phyloP scores from a whole-genome alignment of 2,797 vertebrate species.

The Cuniculus paca region DNA sequence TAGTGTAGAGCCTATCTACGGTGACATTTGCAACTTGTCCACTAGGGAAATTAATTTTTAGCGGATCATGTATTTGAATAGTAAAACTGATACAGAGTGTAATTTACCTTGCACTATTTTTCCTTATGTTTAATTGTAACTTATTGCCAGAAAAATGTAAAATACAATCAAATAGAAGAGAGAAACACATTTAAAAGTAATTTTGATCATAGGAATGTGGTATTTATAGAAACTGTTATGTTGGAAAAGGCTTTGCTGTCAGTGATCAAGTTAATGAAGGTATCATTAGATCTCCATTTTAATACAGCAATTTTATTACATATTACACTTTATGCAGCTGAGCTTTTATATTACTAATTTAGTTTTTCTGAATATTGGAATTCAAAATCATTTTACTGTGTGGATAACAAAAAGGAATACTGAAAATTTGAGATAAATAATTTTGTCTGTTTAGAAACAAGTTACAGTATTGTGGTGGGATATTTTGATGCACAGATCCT shows the following conservation, averaged over 20 bases:
- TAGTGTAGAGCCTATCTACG: background rate
- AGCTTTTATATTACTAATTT: slow-evolving; percentile 58
- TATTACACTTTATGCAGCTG: slow-evolving; percentile 49
- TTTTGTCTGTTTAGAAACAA: slow-evolving; percentile 51
- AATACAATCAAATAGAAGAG: slow-evolving; percentile 26
- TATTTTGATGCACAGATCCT: background rate
- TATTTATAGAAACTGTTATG: slow-evolving; percentile 68
- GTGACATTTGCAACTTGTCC: background rate
- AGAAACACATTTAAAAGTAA: slow-evolving; percentile 55
- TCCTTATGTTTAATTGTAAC: slow-evolving; percentile 72
- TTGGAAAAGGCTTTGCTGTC: slow-evolving; percentile 53
- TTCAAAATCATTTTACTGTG: slow-evolving; percentile 26
- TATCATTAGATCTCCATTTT: slow-evolving; percentile 67
- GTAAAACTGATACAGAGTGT: slow-evolving; percentile 43
- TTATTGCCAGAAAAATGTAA: slow-evolving; percentile 53
- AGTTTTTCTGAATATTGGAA: slow-evolving; percentile 30
- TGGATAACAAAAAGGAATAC: slow-evolving; percentile 25
- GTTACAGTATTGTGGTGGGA: background rate
- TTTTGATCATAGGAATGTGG: slow-evolving; percentile 62
- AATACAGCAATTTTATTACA: slow-evolving; percentile 48
- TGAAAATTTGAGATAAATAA: slow-evolving; percentile 48
- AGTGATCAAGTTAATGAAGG: slow-evolving; percentile 67
- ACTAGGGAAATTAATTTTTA: slow-evolving; percentile 55
- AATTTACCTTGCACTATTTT: slow-evolving; percentile 59
- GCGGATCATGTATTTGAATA: slow-evolving; percentile 43